Evolutionary conservation across 2,113 vertebrate species (phyloP), one percentile per base, ranked within the genome.

Genomic region (Cercocebus atys): DNA sequence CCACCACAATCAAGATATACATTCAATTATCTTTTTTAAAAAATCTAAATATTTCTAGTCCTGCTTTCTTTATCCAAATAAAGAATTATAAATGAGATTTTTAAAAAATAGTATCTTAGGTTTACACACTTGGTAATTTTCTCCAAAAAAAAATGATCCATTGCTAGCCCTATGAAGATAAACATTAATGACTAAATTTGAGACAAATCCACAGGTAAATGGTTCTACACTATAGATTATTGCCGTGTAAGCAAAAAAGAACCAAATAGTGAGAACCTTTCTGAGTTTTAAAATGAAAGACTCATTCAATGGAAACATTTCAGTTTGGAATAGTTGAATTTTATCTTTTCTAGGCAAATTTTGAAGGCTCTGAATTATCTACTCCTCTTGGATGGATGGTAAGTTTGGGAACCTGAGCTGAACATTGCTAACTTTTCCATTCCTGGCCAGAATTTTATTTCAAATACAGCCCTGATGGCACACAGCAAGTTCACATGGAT

Each of bases 261-360:
- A 1, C 22, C 38, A 72, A 89, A 11, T 11, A 70, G 9, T 22
- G 38, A 90, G 25, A 64, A 5, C 43, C 47, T 47, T 86, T 16
- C 80, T 82, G 76, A 90, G 22, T 83, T 87, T 92, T 27, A 70
- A 93, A 89, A 79, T 45, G 88, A 32, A 50, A 76, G 78, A 80
- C 83, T 59, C 8, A 81, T 47, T 81, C 80, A 23, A 0, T 52
- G 45, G 70, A 47, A 59, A 84, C 57, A 73, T 79, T 96, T 68
- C n/a, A 73, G 5, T 18, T 84, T 75, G 30, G 25, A 30, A 83
- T 59, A 16, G 83, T 0, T 40, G 59, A 89, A 59, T 93, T 93
- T 76, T 78, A 55, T 43, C n/a, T 91, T 66, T 95, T 93, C 14
- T 68, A 83, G 90, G 73, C 45, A 50, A 27, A 75, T 61, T 94